Percentiles rank a stretch among this genome's conserved stretches.
These are phyloP conservation scores for Notoglanidium macrostoma DNA, from an alignment of 2,797 vertebrate species.

Conservation along the genomic window DNA sequence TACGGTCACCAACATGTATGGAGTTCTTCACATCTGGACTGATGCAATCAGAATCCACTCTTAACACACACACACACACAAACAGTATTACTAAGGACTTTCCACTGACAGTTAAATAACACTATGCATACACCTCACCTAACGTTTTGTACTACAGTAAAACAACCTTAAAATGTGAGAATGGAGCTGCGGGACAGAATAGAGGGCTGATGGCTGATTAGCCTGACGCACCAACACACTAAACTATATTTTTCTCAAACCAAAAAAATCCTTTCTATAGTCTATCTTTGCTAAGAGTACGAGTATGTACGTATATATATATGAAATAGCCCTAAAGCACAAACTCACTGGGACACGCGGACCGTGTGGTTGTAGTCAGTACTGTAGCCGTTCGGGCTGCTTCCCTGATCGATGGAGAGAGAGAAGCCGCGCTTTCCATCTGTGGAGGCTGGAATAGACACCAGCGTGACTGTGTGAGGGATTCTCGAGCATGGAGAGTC, in stretches of 20 bases:
- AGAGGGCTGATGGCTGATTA: too few relatives aligned
- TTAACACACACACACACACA: slow-evolving; percentile 56
- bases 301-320: not conserved
- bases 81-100: not conserved
- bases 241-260: too few relatives aligned
- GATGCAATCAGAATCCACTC: slow-evolving; percentile 89
- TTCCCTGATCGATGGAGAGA: slow-evolving; percentile 86
- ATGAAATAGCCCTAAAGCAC: not conserved
- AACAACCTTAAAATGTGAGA: too few relatives aligned
- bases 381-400: slow-evolving; percentile 75
- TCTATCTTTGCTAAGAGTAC: not conserved
- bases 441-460: slow-evolving; percentile 89
- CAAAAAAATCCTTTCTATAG: too few relatives aligned
- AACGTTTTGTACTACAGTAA: not conserved
- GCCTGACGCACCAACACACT: too few relatives aligned
- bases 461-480: slow-evolving; percentile 94
- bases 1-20: slow-evolving; percentile 93
- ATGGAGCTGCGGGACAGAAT: too few relatives aligned
- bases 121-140: not conserved
- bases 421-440: slow-evolving; percentile 92
- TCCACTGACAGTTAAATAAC: not conserved
- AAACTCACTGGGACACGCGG: slow-evolving; percentile 89
- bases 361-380: slow-evolving; percentile 84
- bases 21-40: slow-evolving; percentile 96
- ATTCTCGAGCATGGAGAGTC: slow-evolving; percentile 87